Base-by-base conservation (phyloP, 2,888 invertebrate genomes). In the Hyalella azteca region DNA sequence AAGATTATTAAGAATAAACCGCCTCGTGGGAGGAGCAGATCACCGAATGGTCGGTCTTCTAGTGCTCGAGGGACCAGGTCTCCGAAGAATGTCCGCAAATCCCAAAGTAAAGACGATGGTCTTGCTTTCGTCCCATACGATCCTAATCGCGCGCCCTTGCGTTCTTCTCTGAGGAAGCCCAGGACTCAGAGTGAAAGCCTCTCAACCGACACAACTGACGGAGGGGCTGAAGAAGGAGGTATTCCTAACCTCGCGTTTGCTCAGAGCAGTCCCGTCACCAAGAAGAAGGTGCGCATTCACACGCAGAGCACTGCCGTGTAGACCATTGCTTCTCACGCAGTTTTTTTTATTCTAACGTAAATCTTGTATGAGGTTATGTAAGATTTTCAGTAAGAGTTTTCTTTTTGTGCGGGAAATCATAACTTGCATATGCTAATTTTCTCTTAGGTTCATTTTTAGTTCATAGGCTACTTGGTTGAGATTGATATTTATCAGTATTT, bases 261-360 rank as follows among this genome's bases (percentile, higher is more conserved):
- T 0, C 93, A 94, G 1, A 93, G 93, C 85, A 95, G 95, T 22
- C 95, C 95, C 0, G 92, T 94, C 0, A 90, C 95, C 81, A 93
- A 94, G 87, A 95, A 95, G 88, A 95, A 95, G 89, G 95, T 95
- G 81, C 91, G 95, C 83, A 95, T 96, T 88, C 95, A 95, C 87
- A 95, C 95, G 49, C 95, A 95, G 87, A 95, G 95, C 87, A 96
- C 95, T 59, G 95, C 95, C 88, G 95, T 95, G 84, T 95, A 81
- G 86, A 15, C 40, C 11, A 3, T n/a, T n/a, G n/a, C n/a, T n/a
- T 15, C 15, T 13, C 13, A 15, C 15, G 15, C 48, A 15, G 15
- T 13, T 15, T 48, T 11, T 48, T 11, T 48, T 48, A 48, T 15
- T 48, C 48, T 48, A 48, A 48, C 15, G 48, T 11, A 48, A 48